These are phyloP conservation scores for Pluvianellus socialis DNA, from an alignment of 2,113 vertebrate genomes.

Conservation along the genomic window DNA sequence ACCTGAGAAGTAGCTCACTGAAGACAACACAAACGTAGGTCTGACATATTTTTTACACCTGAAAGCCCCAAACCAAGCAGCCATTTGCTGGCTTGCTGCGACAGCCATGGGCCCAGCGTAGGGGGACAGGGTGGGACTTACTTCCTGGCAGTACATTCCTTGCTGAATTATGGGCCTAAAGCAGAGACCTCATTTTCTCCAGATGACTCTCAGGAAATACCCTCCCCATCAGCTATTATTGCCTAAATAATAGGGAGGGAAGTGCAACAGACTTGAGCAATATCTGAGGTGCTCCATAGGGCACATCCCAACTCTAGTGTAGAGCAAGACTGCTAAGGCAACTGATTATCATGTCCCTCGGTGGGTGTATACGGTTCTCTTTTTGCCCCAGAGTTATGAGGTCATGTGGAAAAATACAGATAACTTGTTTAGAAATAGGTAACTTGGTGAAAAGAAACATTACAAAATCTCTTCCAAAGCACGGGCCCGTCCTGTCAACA, in stretches of 20 bases:
- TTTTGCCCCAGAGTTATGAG: constrained; percentile 20
- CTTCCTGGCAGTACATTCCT: constrained; percentile 19
- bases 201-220: constrained; percentile 63
- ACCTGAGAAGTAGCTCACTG: not conserved
- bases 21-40: not conserved
- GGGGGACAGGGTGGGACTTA: constrained; percentile 29
- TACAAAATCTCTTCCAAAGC: not conserved
- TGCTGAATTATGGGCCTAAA: not conserved
- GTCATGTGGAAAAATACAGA: constrained; percentile 28
- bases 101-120: not conserved
- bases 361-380: not conserved
- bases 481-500: not conserved
- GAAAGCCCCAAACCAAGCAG: not conserved
- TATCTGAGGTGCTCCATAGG: constrained; percentile 6
- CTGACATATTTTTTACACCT: not conserved
- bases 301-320: constrained; percentile 30
- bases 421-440: not conserved
- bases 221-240: constrained; percentile 57
- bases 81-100: not conserved
- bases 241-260: constrained; percentile 57
- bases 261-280: not conserved
- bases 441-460: not conserved
- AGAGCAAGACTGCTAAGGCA: constrained; percentile 5
- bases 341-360: not conserved
- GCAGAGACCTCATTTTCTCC: constrained; percentile 46